phyloP scores from a whole-genome alignment of 2,113 vertebrate species.

The Cyanoliseus patagonus region DNA sequence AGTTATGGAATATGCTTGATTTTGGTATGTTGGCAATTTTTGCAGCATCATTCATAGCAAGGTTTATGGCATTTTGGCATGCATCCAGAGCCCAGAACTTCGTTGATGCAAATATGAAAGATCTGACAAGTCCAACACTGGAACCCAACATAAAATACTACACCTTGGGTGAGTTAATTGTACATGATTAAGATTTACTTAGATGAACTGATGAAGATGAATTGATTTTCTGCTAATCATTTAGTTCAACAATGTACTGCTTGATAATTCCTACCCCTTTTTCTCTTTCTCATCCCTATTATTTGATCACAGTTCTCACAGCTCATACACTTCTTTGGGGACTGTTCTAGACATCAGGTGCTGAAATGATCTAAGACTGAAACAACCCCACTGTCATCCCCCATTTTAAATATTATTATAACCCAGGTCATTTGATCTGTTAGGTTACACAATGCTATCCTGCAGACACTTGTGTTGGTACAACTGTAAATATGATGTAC shows the following conservation, averaged over 20 bases:
- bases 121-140: conserved; percentile 82
- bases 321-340: background rate
- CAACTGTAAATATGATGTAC: background rate
- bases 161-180: conserved; percentile 86
- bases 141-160: conserved; percentile 91
- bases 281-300: background rate
- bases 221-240: background rate
- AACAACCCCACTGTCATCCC: background rate
- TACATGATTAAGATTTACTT: background rate
- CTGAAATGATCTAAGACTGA: background rate
- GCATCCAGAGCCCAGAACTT: conserved; percentile 89
- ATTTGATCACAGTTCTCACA: background rate
- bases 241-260: background rate
- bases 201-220: background rate
- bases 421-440: background rate
- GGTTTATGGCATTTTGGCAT: conserved; percentile 96
- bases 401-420: background rate
- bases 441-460: background rate
- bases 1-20: conserved; percentile 96
- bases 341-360: background rate
- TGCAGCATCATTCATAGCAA: conserved; percentile 91
- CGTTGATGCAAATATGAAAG: conserved; percentile 82
- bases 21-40: conserved; percentile 96
- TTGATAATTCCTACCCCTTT: background rate
- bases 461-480: background rate